A percentile compares a stretch with the other conserved stretches of the same genome.
Evolutionary conservation across 1,140 invertebrate species (phyloP).

Genomic region (Forficula auricularia): DNA sequence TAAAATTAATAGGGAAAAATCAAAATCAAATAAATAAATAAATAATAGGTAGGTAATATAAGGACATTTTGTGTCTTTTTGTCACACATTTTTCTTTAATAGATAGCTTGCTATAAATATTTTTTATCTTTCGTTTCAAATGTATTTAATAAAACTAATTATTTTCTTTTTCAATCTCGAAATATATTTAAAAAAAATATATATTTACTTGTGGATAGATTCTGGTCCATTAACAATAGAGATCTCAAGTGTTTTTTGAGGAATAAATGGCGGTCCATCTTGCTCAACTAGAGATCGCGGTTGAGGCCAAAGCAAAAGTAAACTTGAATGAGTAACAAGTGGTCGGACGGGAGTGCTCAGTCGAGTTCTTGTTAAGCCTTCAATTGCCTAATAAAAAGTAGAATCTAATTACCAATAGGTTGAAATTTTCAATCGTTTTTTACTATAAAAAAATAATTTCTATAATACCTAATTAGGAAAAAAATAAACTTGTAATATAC

Average conservation of each 20-base stretch:
- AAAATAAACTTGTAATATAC: slow-evolving; percentile 7
- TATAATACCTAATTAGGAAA: neutral
- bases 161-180: too few species aligned
- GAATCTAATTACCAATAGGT: too few species aligned
- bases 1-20: too few species aligned
- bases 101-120: too few species aligned
- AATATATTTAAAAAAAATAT: neutral
- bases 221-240: slow-evolving; percentile 29
- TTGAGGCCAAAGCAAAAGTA: slow-evolving; percentile 40
- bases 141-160: too few species aligned
- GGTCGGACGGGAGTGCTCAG: slow-evolving; percentile 21
- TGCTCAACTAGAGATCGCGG: slow-evolving; percentile 39
- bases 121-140: too few species aligned
- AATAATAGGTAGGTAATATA: too few species aligned
- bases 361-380: slow-evolving; percentile 12
- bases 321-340: slow-evolving; percentile 27
- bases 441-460: neutral
- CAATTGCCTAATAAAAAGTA: slow-evolving; percentile 10
- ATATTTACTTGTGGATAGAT: slow-evolving; percentile 27
- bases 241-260: slow-evolving; percentile 24
- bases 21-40: too few species aligned
- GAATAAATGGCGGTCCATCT: slow-evolving; percentile 26
- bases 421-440: too few species aligned
- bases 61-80: too few species aligned
- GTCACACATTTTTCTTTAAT: too few species aligned